Base-by-base conservation (phyloP, 2,113 vertebrate genomes). In the Oncorhynchus clarkii region DNA sequence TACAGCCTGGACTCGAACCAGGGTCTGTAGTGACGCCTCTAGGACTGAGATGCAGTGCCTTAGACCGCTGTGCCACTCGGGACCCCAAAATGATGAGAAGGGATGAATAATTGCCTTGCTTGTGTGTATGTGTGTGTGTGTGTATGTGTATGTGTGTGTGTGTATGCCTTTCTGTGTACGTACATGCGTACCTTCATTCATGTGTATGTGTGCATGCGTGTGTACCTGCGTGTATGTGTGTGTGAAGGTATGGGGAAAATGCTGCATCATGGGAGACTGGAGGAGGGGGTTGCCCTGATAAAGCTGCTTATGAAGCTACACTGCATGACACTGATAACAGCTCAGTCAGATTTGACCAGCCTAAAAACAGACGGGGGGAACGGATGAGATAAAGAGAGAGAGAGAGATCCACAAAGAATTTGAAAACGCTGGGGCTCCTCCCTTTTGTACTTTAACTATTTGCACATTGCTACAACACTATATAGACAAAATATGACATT, bases 161-260 rank as follows among this genome's bases (percentile, higher is more conserved):
- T 92, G 85, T 89, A 80, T 90, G 92, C 90, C 82, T 90, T 73
- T 59, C 66, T 71, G 54, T 49, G 16, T 71, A 81, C 34, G 76
- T 84, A 81, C 85, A 80, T 91, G 79, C 83, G 78, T 48, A 29
- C 20, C 31, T 22, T 11, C 3, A 29, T 11, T 5, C 22, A 24
- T 31, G 29, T 69, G 34, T 48, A 54, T 34, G 67, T 45, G 67
- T 39, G 67, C 14, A 14, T n/a, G 29, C 0, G 1, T 45, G 45
- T 26, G 39, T 16, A 18, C 48, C n/a, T 70, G 45, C 12, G 31
- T 70, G 67, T 48, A 18, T 59, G 51, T 51, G 87, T 87, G 88
- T 90, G 16, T 31, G 48, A 67, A 57, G 67, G 65, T 68, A 49
- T 49, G 68, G 34, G 68, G 14, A 49, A 49, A 48, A 70, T 67